Percentiles rank a stretch among this genome's conserved stretches.
Conservation (phyloP, 2,113 vertebrate genomes). For the Orycteropus afer region DNA sequence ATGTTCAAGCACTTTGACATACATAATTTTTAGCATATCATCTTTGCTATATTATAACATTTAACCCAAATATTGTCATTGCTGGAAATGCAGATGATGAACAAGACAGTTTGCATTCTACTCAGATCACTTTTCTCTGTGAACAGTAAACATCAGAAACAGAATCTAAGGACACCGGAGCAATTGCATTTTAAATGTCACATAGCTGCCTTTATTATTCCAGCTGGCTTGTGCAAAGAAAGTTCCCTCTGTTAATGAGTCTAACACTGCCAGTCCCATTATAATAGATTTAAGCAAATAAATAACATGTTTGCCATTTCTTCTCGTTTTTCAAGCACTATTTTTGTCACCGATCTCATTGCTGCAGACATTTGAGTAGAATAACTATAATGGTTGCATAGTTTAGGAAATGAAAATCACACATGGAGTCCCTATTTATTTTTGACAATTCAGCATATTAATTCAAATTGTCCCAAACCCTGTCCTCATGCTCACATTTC, state of each 20-base stretch:
- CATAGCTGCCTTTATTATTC: conserved; percentile 74
- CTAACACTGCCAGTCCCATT: conserved; percentile 64
- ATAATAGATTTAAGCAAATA: conserved; percentile 72
- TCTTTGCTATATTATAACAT: conserved; percentile 56
- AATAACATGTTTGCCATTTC: conserved; percentile 77
- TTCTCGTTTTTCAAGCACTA: conserved; percentile 65
- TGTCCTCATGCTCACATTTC: not conserved
- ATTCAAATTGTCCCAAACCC: not conserved
- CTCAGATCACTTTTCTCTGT: conserved; percentile 55
- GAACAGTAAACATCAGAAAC: conserved; percentile 56
- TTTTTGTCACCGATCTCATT: conserved; percentile 75
- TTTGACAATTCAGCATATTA: not conserved
- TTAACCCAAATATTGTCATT: conserved; percentile 67
- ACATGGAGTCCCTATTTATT: conserved; percentile 8
- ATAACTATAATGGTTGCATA: conserved; percentile 35
- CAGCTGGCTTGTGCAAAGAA: conserved; percentile 71
- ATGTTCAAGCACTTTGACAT: conserved; percentile 53
- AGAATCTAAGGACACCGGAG: conserved; percentile 56
- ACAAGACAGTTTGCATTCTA: conserved; percentile 44
- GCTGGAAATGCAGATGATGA: conserved; percentile 48
- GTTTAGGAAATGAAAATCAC: conserved; percentile 52
- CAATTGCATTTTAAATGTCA: conserved; percentile 72
- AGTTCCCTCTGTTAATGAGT: conserved; percentile 74
- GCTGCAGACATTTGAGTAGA: conserved; percentile 52
- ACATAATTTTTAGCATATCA: conserved; percentile 53